phyloP scores from a whole-genome alignment of 1,140 invertebrate genomes.

The Anoplolepis gracilipes region DNA sequence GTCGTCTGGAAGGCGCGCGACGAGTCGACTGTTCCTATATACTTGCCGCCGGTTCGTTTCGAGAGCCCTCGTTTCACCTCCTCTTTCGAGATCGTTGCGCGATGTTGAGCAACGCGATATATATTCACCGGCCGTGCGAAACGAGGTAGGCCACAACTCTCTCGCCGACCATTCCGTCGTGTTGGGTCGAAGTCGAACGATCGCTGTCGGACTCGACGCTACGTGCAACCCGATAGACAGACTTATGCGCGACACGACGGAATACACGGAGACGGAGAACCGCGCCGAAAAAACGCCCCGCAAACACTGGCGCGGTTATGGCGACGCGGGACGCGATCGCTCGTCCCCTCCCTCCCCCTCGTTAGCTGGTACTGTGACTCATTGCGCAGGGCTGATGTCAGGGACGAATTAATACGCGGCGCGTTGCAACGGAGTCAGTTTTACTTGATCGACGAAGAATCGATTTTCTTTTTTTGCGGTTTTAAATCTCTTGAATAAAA shows the following conservation, averaged over 20 bases:
- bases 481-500: no score
- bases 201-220: background rate
- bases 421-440: background rate
- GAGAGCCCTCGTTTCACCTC: background rate
- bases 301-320: conserved; percentile 53
- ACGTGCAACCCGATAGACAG: background rate
- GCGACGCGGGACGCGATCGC: conserved; percentile 44
- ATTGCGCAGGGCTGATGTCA: conserved; percentile 61
- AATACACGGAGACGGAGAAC: no score
- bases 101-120: conserved; percentile 22
- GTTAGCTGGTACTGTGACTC: conserved; percentile 69
- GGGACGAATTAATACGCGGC: background rate
- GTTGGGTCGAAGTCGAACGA: background rate
- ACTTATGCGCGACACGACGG: background rate
- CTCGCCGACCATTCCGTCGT: background rate
- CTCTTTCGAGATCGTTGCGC: conserved; percentile 1
- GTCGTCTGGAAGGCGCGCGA: background rate
- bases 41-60: background rate
- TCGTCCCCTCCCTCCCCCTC: no score
- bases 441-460: background rate
- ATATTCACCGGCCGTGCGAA: background rate
- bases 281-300: conserved; percentile 59
- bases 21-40: background rate
- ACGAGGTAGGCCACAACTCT: background rate
- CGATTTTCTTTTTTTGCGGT: background rate